Percentiles rank a stretch among this genome's conserved stretches.
phyloP scores from a whole-genome alignment of 2,888 invertebrate species.

The Falcaria lacertinaria region DNA sequence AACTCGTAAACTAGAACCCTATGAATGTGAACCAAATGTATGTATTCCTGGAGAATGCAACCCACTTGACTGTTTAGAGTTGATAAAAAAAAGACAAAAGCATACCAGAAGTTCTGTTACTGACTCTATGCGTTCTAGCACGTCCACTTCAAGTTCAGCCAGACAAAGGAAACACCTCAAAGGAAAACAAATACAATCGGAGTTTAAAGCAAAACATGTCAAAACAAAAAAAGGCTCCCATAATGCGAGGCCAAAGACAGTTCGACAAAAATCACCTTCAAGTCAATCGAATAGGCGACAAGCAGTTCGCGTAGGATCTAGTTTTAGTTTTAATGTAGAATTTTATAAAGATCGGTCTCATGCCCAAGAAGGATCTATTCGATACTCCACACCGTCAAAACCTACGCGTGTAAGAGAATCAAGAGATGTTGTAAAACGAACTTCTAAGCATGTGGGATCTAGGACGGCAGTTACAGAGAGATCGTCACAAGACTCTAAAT shows the following conservation, averaged over 20 bases:
- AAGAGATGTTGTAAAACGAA: conserved; percentile 3
- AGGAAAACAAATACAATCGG: conserved; percentile 10
- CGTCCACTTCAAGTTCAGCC: conserved; percentile 15
- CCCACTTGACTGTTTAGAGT: conserved; percentile 27
- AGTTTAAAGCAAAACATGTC: conserved; percentile 8
- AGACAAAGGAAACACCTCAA: conserved; percentile 7
- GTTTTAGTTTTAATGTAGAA: conserved; percentile 29
- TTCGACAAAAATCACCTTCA: background rate
- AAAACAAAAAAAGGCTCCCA: background rate
- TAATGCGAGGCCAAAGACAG: background rate
- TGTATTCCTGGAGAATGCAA: conserved; percentile 36
- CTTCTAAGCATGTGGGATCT: background rate
- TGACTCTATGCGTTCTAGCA: conserved; percentile 10
- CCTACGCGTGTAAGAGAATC: background rate
- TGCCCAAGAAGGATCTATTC: background rate
- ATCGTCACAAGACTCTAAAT: background rate
- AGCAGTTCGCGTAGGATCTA: conserved; percentile 30
- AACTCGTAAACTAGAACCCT: conserved; percentile 20
- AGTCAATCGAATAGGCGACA: conserved; percentile 14
- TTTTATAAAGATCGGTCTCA: conserved; percentile 24
- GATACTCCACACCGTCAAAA: conserved; percentile 3
- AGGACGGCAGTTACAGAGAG: background rate
- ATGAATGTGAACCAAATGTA: conserved; percentile 35
- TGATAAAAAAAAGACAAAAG: conserved; percentile 17
- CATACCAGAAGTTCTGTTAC: conserved; percentile 14